Evolutionary conservation across 2,113 vertebrate species (phyloP), one percentile per base, ranked within the genome.

Genomic region (Sylvia atricapilla): DNA sequence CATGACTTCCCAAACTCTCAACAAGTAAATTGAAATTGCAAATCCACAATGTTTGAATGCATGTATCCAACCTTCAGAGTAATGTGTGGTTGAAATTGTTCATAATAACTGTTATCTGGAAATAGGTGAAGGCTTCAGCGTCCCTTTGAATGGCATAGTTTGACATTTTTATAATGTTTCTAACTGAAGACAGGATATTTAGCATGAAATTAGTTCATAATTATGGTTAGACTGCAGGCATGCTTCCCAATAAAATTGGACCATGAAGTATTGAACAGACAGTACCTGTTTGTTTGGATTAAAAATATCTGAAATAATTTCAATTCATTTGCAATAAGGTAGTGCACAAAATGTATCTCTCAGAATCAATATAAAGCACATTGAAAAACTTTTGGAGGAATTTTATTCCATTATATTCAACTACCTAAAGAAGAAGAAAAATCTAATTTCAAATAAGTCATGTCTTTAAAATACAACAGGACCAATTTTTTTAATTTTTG

Each of bases 381-480:
- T 85, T 86, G 27, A 39, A 89, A 89, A 84, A 81, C 15, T 78
- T 52, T 39, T 79, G 41, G 52, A 84, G 63, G 15, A 55, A 63
- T 52, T 91, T 85, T 89, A 44, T 89, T 93, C 35, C 44, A 85
- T 89, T 92, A 31, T 76, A 90, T 87, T 75, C 10, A 6, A 39
- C 83, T 87, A 93, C 41, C 17, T 92, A 14, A 93, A 87, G 46
- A 64, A 88, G 28, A 12, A 73, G 58, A 85, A 55, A 73, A 84
- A 75, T 55, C 6, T 67, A 91, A 56, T 56, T 76, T 28, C 18
- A 79, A 47, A 47, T 63, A 55, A 47, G 2, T 22, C 35, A 4
- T 30, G 4, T 76, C n/a, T 93, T 92, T 94, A 96, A 96, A 93
- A 86, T 79, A 70, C 24, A 93, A 75, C 23, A 75, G 60, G 63